Base-by-base conservation (phyloP, 2,888 invertebrate genomes). In the Linnaemya vulpina region DNA sequence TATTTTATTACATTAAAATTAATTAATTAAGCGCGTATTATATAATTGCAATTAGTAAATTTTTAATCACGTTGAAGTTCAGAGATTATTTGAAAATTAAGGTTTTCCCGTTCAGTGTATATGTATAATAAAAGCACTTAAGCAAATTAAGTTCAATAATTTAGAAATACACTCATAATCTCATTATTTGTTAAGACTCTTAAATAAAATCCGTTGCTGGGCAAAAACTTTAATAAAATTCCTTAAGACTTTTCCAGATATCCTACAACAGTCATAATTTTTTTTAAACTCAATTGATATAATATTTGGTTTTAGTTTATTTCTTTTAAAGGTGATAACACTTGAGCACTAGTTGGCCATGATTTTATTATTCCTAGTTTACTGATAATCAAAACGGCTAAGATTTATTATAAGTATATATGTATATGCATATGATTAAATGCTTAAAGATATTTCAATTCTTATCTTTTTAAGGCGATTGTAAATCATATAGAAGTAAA, bases 331-430 rank as follows among this genome's bases (percentile, higher is more conserved):
- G 11, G 17, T 46, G 60, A 58, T 71, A 58, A 43, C 5, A 71
- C 58, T 70, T 9, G 3, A n/a, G 25, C 55, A n/a, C n/a, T n/a
- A n/a, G n/a, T 40, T 15, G 40, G 40, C 15, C 11, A 22, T 51
- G 20, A 15, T 70, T 53, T 22, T 9, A 9, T 38, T 35, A 13
- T 20, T 38, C 38, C n/a, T 53, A 40, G 5, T 43, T 43, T 20
- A 70, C 13, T 53, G 70, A 55, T 55, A 55, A 55, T 70, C 55
- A 43, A 53, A 40, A 70, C 3, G 30, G 15, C 17, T 17, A 10
- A 11, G 11, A 3, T 51, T 49, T 49, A 1, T 10, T 8, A 20
- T 20, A 20, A n/a, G n/a, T n/a, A n/a, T n/a, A n/a, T n/a, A n/a
- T n/a, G n/a, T 51, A 20, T 51, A 22, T 11, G 13, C 2, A 3